Base-by-base conservation (phyloP, 1,140 invertebrate species). In the Atopsyche davidsoni region DNA sequence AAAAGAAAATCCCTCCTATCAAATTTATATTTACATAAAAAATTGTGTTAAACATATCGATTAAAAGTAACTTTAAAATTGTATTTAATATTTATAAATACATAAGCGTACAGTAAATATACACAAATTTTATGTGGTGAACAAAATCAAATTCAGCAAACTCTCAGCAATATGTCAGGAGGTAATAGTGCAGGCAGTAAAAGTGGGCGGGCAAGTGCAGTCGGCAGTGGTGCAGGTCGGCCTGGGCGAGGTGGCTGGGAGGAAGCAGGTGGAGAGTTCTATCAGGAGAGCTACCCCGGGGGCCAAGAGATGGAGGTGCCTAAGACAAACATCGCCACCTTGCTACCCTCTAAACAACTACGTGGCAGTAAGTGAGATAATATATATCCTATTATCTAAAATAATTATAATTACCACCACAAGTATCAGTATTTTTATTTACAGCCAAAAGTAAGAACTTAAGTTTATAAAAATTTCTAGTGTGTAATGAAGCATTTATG, bases 181-280 rank as follows among this genome's bases (percentile, higher is more conserved):
- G 67, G 69, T 25, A 71, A 71, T 36, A 64, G 60, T 7, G 19
- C 39, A n/a, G 45, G 45, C 9, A 51, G 49, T 22, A 45, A 42
- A 18, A 22, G 41, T 10, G 32, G 41, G 2, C 18, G 41, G 14
- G 51, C 21, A 39, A 44, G 43, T 32, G 51, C 36, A 41, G 55
- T 35, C 17, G 32, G 25, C 6, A 23, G 38, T 6, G 53, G 60
- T 60, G 19, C 63, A 64, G 41, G 66, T 64, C 47, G 71, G 11
- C 48, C 32, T 13, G 40, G 49, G 13, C 31, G 49, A 32, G 53
- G 57, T 1, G 81, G 84, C 3, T 89, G 87, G 87, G 87, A 89
- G 71, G 86, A 89, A 64, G 87, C 87, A 19, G 86, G 86, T 1
- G 80, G 78, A 4, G 87, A 91, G 69, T 91, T 91, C 72, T 89